phyloP scores from a whole-genome alignment of 1,140 invertebrate genomes.

The Drosophila seguyi region DNA sequence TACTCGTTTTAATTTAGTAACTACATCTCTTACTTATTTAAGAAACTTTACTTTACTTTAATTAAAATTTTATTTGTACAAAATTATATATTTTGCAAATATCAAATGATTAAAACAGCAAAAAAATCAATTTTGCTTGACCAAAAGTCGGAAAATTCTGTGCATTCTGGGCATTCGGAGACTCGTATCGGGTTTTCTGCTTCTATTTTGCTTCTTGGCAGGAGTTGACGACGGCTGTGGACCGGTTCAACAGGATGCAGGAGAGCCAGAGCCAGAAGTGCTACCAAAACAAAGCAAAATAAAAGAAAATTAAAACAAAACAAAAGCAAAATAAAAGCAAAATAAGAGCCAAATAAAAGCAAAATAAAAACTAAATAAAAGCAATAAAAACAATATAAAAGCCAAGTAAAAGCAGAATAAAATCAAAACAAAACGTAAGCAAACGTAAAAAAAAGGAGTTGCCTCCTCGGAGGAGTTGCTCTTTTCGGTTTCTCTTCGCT shows the following conservation, averaged over 20 bases:
- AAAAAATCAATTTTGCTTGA: slow-evolving; percentile 1
- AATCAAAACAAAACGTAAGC: not conserved
- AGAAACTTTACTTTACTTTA: too few species aligned
- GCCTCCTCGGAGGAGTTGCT: slow-evolving; percentile 11
- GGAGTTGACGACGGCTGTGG: slow-evolving; percentile 28
- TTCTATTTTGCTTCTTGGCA: slow-evolving; percentile 24
- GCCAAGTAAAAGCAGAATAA: slow-evolving; percentile 46
- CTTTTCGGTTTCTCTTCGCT: slow-evolving; percentile 6
- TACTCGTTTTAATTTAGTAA: too few species aligned
- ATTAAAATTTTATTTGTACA: too few species aligned
- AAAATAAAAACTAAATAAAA: slow-evolving; percentile 36
- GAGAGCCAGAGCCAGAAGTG: slow-evolving; percentile 18
- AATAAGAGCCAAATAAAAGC: slow-evolving; percentile 16
- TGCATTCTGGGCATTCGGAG: slow-evolving; percentile 15
- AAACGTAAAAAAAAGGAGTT: slow-evolving; percentile 26
- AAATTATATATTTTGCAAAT: too few species aligned
- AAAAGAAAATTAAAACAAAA: slow-evolving; percentile 43
- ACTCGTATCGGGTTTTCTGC: slow-evolving; percentile 18
- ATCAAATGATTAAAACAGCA: not conserved
- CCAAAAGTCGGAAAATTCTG: slow-evolving; percentile 16
- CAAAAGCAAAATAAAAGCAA: not conserved
- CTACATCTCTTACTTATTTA: too few species aligned
- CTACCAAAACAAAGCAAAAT: slow-evolving; percentile 59
- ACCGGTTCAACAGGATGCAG: slow-evolving; percentile 77
- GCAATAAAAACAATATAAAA: not conserved